Conservation (phyloP, 2,888 invertebrate genomes). For the Priocnemis perturbator region DNA sequence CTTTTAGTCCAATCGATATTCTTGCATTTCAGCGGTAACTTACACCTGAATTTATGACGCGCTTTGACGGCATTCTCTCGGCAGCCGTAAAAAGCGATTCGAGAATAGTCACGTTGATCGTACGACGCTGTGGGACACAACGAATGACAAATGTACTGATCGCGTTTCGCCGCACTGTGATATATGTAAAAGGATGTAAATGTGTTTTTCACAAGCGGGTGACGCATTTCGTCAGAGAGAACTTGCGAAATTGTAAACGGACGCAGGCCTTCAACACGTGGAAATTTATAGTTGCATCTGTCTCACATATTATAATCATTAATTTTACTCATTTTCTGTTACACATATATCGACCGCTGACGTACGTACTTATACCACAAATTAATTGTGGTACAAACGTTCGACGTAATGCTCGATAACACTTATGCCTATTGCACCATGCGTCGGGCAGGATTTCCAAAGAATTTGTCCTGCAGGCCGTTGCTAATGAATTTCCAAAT, state of each 20-base stretch:
- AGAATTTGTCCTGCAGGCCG: too few species aligned
- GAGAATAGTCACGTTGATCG: background rate
- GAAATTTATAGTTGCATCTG: too few species aligned
- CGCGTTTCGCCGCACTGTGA: constrained; percentile 11
- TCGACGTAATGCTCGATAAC: too few species aligned
- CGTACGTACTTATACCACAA: too few species aligned
- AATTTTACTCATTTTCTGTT: too few species aligned
- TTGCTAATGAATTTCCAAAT: background rate
- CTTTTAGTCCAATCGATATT: constrained; percentile 3
- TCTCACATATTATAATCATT: too few species aligned
- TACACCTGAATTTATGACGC: constrained; percentile 10
- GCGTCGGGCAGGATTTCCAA: too few species aligned
- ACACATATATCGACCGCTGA: too few species aligned
- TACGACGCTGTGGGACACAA: constrained; percentile 39
- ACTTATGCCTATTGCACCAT: too few species aligned
- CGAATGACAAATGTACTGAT: constrained; percentile 45
- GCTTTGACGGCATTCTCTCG: constrained; percentile 16
- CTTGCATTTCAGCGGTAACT: constrained; percentile 7
- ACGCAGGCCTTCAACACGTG: background rate
- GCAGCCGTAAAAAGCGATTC: constrained; percentile 10
- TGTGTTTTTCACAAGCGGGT: constrained; percentile 25
- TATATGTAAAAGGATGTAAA: constrained; percentile 44
- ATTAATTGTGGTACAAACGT: too few species aligned
- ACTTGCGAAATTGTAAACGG: constrained; percentile 8
- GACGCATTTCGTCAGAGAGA: constrained; percentile 24